A percentile compares a stretch with the other conserved stretches of the same genome.
phyloP scores from a whole-genome alignment of 2,113 vertebrate species.

The Puma concolor region DNA sequence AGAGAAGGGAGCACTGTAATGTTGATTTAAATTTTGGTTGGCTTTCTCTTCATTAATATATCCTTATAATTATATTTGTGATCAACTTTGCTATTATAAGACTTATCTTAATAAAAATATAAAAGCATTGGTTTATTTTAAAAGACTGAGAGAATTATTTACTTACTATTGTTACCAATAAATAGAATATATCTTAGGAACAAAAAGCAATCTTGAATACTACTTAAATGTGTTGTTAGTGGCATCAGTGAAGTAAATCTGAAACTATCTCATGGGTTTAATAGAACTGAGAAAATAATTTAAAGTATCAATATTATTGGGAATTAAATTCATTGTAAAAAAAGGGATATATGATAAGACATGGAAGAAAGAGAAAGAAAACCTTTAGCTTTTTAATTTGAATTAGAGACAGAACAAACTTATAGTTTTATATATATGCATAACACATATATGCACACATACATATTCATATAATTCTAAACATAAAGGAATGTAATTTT shows the following conservation, averaged over 20 bases:
- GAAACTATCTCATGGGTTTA: neutral
- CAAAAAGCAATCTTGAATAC: neutral
- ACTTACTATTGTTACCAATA: neutral
- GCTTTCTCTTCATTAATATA: neutral
- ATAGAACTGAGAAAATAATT: neutral
- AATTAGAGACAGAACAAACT: neutral
- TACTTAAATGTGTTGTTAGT: neutral
- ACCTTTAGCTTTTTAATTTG: neutral
- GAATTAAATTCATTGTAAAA: neutral
- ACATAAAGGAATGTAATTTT: neutral
- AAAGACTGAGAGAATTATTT: neutral
- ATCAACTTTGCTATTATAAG: neutral
- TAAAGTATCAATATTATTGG: neutral
- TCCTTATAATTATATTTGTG: neutral
- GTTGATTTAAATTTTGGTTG: neutral
- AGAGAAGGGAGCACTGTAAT: neutral
- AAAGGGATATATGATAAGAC: neutral
- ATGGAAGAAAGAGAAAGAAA: neutral
- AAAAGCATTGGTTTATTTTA: neutral
- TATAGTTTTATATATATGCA: neutral
- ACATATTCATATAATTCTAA: neutral
- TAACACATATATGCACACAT: neutral
- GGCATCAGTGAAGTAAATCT: neutral
- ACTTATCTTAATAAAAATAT: conserved; percentile 16
- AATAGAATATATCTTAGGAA: neutral